Evolutionary conservation across 2,888 invertebrate species (phyloP).

Genomic region (Schrankia costaestrigalis): DNA sequence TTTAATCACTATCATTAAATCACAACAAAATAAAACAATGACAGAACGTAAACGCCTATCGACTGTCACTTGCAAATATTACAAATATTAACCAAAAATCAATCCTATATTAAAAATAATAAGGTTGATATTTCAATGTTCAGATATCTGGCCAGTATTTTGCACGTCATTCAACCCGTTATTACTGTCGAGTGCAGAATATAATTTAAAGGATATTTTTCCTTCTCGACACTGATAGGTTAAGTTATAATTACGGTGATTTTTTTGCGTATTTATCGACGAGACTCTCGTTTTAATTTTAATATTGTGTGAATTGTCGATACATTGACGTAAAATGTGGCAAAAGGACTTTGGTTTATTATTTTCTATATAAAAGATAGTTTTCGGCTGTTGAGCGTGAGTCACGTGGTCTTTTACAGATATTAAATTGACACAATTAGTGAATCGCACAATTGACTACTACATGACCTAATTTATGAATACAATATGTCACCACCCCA

Average conservation of each 20-base stretch:
- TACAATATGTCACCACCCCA: no score
- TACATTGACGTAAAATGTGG: no score
- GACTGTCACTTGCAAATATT: conserved; percentile 7
- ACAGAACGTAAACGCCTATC: conserved; percentile 1
- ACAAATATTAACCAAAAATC: not conserved
- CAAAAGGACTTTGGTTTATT: no score
- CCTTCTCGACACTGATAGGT: conserved; percentile 10
- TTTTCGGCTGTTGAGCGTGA: no score
- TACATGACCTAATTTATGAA: no score
- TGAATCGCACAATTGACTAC: no score
- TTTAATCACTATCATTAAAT: conserved; percentile 6
- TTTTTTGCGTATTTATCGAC: conserved; percentile 5
- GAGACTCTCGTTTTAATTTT: conserved; percentile 1
- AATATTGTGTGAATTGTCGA: no score
- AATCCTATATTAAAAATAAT: conserved; percentile 8
- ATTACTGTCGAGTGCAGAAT: conserved; percentile 22
- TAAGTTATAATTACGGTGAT: conserved; percentile 13
- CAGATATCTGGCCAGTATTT: conserved; percentile 5
- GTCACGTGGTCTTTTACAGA: no score
- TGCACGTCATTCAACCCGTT: conserved; percentile 9
- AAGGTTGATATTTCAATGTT: conserved; percentile 11
- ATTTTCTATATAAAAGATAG: no score
- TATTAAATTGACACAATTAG: no score
- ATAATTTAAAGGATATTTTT: conserved; percentile 9
- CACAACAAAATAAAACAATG: conserved; percentile 9